Base-by-base conservation (phyloP, 1,140 invertebrate genomes). In the Drosophila triauraria region DNA sequence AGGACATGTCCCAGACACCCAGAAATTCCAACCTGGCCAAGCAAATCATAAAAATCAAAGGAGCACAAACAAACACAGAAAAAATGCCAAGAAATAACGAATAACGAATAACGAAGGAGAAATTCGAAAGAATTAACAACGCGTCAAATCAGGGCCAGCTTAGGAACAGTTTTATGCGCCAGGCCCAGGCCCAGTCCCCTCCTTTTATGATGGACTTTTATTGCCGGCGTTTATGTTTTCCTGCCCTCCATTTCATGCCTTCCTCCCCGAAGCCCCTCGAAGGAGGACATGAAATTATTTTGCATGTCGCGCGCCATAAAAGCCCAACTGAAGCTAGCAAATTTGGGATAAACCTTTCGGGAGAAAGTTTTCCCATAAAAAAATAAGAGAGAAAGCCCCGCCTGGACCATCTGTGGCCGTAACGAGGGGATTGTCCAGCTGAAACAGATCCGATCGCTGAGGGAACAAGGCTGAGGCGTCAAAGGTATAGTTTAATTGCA, bases 181-280 rank as follows among this genome's bases (percentile, higher is more conserved):
- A 23, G 32, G 25, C 40, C 32, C 38, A 32, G 30, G 8, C 30
- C 60, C 47, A 23, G 32, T 40, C 40, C 25, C 38, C n/a, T 43
- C 43, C 51, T 80, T 88, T 87, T 87, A 88, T 78, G 84, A 88
- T 80, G 72, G 72, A 87, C 75, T 87, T 88, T 87, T 88, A 87
- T 88, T 87, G 80, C 72, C 38, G 35, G 44, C 83, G 80, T 65
- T 86, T 86, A 87, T 79, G 83, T 75, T 64, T 47, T 47, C 59
- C 32, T 17, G 60, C 3, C 42, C 15, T 23, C 51, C 30, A 30
- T 7, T 12, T 20, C 27, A 32, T 0, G 3, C 12, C 12, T 32
- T 17, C 6, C 51, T 3, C n/a, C 54, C 70, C 60, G 61, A 50
- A 70, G 53, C 51, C 2, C n/a, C 54, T 75, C 60, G 61, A 47